Conservation (phyloP, 2,888 invertebrate species). For the Eupeodes luniger region DNA sequence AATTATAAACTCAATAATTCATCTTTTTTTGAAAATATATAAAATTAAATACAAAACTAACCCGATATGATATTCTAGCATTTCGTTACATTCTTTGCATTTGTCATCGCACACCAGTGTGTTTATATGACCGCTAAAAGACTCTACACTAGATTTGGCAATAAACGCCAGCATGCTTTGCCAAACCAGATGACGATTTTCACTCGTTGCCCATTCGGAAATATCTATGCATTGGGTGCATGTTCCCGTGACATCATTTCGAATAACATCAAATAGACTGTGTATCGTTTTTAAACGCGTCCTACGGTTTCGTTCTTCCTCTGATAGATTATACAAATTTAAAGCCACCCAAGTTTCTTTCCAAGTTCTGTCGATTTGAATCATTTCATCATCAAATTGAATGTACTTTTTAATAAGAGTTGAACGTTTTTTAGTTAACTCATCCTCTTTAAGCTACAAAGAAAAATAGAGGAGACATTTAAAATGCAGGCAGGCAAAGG, state of each 20-base stretch:
- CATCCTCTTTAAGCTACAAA: constrained; percentile 81
- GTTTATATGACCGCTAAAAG: constrained; percentile 81
- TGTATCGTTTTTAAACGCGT: constrained; percentile 81
- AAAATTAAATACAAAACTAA: constrained; percentile 76
- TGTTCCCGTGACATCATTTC: constrained; percentile 81
- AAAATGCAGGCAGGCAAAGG: not conserved
- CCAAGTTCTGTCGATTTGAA: constrained; percentile 85
- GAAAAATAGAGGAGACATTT: constrained; percentile 17
- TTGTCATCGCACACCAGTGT: constrained; percentile 81
- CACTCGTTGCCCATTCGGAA: constrained; percentile 82
- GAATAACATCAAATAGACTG: constrained; percentile 82
- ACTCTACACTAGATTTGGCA: constrained; percentile 82
- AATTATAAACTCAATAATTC: constrained; percentile 4
- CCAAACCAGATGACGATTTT: constrained; percentile 83
- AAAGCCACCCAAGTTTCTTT: constrained; percentile 84
- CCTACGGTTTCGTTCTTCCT: constrained; percentile 82
- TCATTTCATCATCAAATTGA: constrained; percentile 87
- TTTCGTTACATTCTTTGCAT: constrained; percentile 82
- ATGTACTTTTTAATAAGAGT: constrained; percentile 85
- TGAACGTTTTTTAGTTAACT: constrained; percentile 81
- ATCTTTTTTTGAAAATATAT: not conserved
- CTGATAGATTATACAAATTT: constrained; percentile 82
- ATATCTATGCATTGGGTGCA: constrained; percentile 81
- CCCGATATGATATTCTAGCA: constrained; percentile 83
- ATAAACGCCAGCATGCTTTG: constrained; percentile 83